Evolutionary conservation across 2,888 invertebrate species (phyloP), one percentile per base, ranked within the genome.

Genomic region (Periphyllus acericola): DNA sequence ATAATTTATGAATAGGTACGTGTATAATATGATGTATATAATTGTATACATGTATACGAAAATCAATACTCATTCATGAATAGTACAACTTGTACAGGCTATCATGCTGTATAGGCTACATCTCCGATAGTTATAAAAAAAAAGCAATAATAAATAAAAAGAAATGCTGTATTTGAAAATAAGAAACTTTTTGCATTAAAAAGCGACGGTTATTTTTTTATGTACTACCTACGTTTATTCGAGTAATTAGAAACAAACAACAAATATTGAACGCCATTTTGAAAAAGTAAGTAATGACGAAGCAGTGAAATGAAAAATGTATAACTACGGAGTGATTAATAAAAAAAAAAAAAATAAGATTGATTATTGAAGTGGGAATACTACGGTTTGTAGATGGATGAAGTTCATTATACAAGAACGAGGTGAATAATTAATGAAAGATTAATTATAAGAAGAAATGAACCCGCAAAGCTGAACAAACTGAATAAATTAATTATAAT

Each of bases 381-480:
- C 32, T 1, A 11, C 32, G 21, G 21, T 21, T 78, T 55, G 6
- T 78, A 29, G 29, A 29, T 71, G 11, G 14, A 71, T 17, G 3
- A 29, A 32, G 11, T 1, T 21, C 11, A 9, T n/a, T 66, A 25
- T 29, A n/a, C 11, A n/a, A 17, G 2, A 71, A 71, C 14, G 4
- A 32, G 32, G 11, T 78, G 32, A 5, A 32, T 32, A 5, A 32
- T 32, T 6, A 32, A 78, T 32, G 52, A 78, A 78, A 32, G 19
- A 52, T 78, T 78, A 78, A 55, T 78, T 52, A 55, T 32, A 32
- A 78, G 55, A 78, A 21, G 21, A 32, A 76, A 78, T 21, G 6
- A 55, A 29, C 52, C 36, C 17, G 17, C 25, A 29, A 46, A 19
- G 6, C 6, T 14, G 46, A 46, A 46, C 14, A 46, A 46, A 4